These are phyloP conservation scores for Petromus typicus DNA, from an alignment of 2,113 vertebrate genomes.

Conservation along the genomic window DNA sequence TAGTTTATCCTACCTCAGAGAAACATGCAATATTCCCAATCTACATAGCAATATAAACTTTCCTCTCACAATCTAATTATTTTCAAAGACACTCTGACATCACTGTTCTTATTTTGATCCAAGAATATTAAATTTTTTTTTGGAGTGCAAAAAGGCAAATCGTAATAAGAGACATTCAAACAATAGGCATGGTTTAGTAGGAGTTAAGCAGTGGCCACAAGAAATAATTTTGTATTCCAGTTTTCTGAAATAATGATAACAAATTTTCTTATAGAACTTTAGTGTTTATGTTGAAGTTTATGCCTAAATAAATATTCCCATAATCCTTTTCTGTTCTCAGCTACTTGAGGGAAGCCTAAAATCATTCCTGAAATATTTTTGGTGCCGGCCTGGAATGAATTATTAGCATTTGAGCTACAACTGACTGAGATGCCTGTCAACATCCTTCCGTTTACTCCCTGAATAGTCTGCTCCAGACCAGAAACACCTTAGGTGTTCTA, in stretches of 20 bases:
- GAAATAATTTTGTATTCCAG: conserved; percentile 22
- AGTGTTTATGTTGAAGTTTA: conserved; percentile 59
- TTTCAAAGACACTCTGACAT: background rate
- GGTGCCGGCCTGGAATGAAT: conserved; percentile 28
- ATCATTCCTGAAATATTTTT: conserved; percentile 23
- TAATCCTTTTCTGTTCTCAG: conserved; percentile 38
- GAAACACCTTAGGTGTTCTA: background rate
- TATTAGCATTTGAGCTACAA: conserved; percentile 45
- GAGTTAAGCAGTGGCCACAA: background rate
- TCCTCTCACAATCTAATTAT: background rate
- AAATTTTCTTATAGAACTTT: conserved; percentile 12
- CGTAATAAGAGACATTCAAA: conserved; percentile 9
- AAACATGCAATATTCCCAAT: background rate
- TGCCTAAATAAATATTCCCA: conserved; percentile 61
- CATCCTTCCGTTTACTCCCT: background rate
- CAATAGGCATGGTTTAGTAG: background rate
- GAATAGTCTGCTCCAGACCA: background rate
- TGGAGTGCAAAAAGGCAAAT: background rate
- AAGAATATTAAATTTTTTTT: background rate
- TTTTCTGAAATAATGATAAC: conserved; percentile 45
- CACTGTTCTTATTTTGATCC: background rate
- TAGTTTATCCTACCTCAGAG: background rate
- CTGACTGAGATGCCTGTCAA: background rate
- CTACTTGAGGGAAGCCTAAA: conserved; percentile 9
- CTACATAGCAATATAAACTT: background rate